Conservation (phyloP, 2,113 vertebrate species). For the Cynocephalus volans region DNA sequence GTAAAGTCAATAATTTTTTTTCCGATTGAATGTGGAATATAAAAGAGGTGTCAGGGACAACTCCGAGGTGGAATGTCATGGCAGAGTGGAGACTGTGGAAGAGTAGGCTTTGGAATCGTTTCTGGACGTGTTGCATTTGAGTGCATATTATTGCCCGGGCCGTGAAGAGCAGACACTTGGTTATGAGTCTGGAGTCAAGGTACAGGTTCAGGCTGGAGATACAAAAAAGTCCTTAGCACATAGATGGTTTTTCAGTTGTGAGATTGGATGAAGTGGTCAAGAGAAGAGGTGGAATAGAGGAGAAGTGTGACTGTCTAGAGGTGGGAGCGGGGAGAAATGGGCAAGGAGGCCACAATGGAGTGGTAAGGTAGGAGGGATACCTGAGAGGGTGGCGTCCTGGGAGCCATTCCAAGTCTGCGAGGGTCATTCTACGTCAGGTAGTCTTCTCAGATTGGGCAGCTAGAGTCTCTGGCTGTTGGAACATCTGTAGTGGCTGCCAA, state of each 20-base stretch:
- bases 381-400: neutral
- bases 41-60: neutral
- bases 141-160: neutral
- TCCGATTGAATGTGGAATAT: neutral
- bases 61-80: neutral
- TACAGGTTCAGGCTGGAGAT: neutral
- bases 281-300: neutral
- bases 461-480: neutral
- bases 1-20: neutral
- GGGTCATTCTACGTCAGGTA: neutral
- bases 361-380: neutral
- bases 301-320: neutral
- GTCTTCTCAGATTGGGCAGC: neutral
- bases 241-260: neutral
- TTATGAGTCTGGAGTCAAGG: neutral
- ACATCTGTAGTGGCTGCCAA: neutral
- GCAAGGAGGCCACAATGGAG: neutral
- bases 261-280: neutral
- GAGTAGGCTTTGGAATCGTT: neutral
- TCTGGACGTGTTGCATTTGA: neutral
- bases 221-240: too few relatives aligned
- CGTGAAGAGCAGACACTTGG: neutral
- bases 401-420: accelerated
- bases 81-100: neutral
- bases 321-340: neutral